Conservation (phyloP, 2,797 vertebrate species). For the Brachyrhaphis roseni region DNA sequence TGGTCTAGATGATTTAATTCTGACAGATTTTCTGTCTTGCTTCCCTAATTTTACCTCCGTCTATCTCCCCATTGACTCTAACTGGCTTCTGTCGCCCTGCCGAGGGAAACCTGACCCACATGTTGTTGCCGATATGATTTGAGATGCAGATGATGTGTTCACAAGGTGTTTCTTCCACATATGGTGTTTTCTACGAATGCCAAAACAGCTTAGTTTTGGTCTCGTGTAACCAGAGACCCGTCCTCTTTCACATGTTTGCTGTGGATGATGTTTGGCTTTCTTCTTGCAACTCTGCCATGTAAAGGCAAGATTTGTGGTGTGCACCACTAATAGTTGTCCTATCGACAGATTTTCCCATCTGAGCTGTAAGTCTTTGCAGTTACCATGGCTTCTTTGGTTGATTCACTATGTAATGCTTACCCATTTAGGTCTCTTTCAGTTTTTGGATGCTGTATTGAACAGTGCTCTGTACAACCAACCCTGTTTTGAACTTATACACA, state of each 20-base stretch:
- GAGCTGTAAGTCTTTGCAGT: background rate
- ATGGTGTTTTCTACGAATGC: background rate
- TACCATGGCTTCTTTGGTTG: background rate
- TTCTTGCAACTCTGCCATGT: background rate
- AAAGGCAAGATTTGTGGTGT: background rate
- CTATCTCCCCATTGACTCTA: background rate
- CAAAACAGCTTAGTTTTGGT: background rate
- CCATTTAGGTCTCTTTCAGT: background rate
- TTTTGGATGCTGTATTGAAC: background rate
- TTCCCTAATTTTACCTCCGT: background rate
- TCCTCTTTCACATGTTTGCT: background rate
- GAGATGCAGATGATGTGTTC: background rate
- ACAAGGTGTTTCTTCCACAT: background rate
- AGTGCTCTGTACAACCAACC: background rate
- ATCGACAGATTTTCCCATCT: background rate
- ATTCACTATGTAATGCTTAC: background rate
- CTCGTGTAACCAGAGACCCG: background rate
- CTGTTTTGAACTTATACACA: background rate
- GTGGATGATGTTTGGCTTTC: background rate
- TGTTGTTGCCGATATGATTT: background rate
- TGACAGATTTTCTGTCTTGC: background rate
- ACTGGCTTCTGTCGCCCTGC: background rate
- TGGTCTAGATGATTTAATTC: background rate
- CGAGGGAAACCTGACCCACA: too few relatives aligned
- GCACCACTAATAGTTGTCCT: background rate